These are phyloP conservation scores for Pelecanoides urinatrix DNA, from an alignment of 2,113 vertebrate genomes.

Conservation along the genomic window DNA sequence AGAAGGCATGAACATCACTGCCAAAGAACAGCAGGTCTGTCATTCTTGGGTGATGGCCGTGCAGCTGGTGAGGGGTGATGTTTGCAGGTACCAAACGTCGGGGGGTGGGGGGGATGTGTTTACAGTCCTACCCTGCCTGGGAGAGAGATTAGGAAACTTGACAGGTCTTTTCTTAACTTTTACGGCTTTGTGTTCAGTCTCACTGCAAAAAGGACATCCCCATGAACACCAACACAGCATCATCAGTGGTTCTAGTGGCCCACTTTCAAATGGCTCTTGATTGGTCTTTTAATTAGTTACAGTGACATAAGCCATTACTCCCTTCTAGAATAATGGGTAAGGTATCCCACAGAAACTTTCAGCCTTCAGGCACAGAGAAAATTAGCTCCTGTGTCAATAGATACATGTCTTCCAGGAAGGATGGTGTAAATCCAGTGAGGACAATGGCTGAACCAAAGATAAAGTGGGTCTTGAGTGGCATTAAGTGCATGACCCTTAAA, in stretches of 20 bases:
- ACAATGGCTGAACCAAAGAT: not conserved
- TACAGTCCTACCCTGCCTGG: not conserved
- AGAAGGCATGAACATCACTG: not conserved
- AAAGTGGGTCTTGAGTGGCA: slow-evolving; percentile 42
- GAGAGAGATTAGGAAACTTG: not conserved
- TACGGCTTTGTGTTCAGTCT: not conserved
- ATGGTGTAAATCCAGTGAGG: not conserved
- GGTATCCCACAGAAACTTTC: not conserved
- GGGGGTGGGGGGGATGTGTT: too few relatives aligned
- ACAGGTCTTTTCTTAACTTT: not conserved
- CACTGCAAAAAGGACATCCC: not conserved
- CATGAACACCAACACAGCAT: slow-evolving; percentile 29
- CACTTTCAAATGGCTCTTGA: not conserved
- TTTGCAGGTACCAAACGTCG: not conserved
- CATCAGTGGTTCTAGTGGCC: not conserved
- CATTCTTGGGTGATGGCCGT: not conserved
- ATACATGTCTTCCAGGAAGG: not conserved
- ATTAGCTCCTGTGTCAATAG: not conserved
- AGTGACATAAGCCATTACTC: not conserved
- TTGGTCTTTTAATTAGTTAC: not conserved
- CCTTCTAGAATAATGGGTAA: not conserved
- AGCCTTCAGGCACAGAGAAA: slow-evolving; percentile 10
- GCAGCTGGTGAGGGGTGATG: not conserved
- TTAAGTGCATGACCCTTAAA: slow-evolving; percentile 18
- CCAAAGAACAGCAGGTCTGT: not conserved